phyloP scores from a whole-genome alignment of 2,113 vertebrate species.

The Natator depressus region DNA sequence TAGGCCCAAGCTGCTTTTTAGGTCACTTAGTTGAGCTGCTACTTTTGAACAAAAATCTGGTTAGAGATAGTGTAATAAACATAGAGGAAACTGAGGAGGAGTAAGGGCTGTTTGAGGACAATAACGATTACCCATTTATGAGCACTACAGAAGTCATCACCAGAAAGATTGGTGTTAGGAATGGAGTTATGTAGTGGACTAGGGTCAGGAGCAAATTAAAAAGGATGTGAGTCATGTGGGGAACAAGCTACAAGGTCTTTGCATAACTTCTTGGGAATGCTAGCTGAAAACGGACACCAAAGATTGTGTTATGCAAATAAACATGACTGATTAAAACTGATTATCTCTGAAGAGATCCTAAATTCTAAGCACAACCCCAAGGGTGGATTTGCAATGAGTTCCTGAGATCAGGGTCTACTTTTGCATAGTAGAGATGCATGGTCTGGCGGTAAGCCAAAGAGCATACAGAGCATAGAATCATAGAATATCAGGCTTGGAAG shows the following conservation, averaged over 20 bases:
- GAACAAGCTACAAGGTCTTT: background rate
- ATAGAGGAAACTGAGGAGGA: background rate
- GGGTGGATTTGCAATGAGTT: background rate
- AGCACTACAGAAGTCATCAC: background rate
- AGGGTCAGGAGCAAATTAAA: background rate
- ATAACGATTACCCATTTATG: background rate
- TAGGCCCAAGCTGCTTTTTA: background rate
- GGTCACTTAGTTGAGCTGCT: background rate
- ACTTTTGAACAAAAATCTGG: background rate
- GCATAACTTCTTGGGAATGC: background rate
- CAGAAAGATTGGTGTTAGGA: background rate
- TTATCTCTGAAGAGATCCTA: background rate
- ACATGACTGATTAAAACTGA: background rate
- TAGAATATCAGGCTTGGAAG: too few species aligned
- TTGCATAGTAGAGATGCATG: slow-evolving; percentile 2
- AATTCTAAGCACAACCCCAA: background rate
- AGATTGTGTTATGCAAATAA: background rate
- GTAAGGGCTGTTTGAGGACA: background rate
- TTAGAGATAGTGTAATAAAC: rapidly evolving
- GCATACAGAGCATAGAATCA: background rate
- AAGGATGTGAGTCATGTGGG: background rate
- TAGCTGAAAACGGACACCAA: background rate
- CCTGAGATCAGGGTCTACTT: background rate
- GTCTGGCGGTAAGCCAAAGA: background rate
- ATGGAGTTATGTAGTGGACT: background rate